Conservation (phyloP, 2,797 vertebrate species). For the Propithecus deckenii region DNA sequence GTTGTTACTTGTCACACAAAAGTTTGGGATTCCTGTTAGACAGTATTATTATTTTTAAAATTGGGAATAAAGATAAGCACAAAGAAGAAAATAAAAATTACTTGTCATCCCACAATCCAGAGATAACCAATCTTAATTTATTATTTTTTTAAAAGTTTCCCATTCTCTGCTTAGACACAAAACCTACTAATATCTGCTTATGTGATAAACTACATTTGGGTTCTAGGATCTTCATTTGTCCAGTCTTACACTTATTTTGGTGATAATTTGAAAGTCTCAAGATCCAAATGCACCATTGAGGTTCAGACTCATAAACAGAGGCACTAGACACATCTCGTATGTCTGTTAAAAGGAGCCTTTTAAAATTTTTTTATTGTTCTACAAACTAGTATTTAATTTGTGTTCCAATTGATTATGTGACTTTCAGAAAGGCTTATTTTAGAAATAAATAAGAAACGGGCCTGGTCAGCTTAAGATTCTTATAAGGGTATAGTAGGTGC, state of each 20-base stretch:
- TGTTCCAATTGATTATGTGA: background rate
- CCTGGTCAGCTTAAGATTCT: background rate
- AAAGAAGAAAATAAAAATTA: constrained; percentile 53
- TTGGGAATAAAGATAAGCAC: background rate
- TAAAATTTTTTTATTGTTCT: background rate
- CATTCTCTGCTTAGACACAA: background rate
- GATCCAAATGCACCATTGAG: background rate
- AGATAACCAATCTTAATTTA: background rate
- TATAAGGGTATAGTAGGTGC: background rate
- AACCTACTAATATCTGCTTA: background rate
- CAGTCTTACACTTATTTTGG: background rate
- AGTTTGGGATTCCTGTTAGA: background rate
- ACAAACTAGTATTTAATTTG: background rate
- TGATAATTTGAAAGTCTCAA: background rate
- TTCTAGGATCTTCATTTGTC: background rate
- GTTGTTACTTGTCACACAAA: background rate
- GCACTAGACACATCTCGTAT: background rate
- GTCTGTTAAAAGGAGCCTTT: background rate
- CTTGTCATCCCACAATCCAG: background rate
- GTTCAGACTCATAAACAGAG: background rate
- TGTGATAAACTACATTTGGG: background rate
- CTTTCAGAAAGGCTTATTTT: constrained; percentile 53
- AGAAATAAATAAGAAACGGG: constrained; percentile 34
- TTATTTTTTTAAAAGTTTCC: background rate
- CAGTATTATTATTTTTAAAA: background rate